These are phyloP conservation scores for Ictalurus furcatus DNA, from an alignment of 2,113 vertebrate genomes.

Conservation along the genomic window DNA sequence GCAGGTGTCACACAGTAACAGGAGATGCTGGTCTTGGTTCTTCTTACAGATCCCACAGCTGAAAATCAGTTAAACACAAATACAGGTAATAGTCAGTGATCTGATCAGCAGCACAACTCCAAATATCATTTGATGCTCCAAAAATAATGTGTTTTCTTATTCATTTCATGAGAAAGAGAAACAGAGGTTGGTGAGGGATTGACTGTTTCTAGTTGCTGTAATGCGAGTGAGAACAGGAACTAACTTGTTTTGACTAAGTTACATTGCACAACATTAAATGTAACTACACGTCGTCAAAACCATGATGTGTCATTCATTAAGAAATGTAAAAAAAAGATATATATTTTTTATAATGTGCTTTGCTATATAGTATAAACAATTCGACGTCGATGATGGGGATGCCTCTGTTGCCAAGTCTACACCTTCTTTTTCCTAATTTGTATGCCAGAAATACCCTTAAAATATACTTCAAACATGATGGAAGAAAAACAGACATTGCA, in stretches of 20 bases:
- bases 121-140: neutral
- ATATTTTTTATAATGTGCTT: neutral
- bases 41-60: slow-evolving; percentile 98
- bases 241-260: neutral
- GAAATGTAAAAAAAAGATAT: neutral
- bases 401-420: neutral
- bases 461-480: neutral
- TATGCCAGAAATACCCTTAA: neutral
- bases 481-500: neutral
- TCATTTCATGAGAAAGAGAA: neutral
- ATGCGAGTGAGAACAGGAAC: neutral
- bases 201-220: neutral
- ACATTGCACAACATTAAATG: neutral
- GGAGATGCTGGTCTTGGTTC: slow-evolving; percentile 95
- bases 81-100: neutral
- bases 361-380: neutral
- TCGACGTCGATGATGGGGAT: neutral
- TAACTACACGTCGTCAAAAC: neutral
- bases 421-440: neutral
- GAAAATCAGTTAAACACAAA: slow-evolving; percentile 11
- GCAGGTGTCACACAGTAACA: slow-evolving; percentile 95
- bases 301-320: neutral
- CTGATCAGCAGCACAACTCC: neutral
- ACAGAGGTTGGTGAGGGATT: neutral
- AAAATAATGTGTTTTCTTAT: neutral